Evolutionary conservation across 2,113 vertebrate species (phyloP).

Genomic region (Marcusenius ussheri): DNA sequence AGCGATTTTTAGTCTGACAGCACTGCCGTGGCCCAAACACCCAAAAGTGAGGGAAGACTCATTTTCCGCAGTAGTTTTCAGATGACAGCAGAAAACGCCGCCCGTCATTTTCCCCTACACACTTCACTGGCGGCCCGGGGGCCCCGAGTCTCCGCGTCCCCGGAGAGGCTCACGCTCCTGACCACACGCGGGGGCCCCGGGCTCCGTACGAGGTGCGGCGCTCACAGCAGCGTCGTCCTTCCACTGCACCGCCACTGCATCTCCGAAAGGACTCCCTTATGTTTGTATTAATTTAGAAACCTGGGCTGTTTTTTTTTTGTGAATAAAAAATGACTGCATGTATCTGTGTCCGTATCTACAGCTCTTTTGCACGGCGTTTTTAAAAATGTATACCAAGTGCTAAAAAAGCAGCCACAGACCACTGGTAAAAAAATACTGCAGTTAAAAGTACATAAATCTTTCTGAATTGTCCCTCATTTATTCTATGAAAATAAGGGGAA

Average conservation of each 20-base stretch:
- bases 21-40: background rate
- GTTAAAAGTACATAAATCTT: conserved; percentile 36
- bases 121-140: conserved; percentile 50
- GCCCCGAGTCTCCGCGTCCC: conserved; percentile 51
- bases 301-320: conserved; percentile 87
- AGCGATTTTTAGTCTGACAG: conserved; percentile 3
- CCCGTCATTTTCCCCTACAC: conserved; percentile 45
- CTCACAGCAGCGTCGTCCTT: conserved; percentile 52
- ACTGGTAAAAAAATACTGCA: conserved; percentile 18
- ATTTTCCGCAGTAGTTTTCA: conserved; percentile 37
- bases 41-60: conserved; percentile 12
- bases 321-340: conserved; percentile 99
- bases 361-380: conserved; percentile 57
- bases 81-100: conserved; percentile 36
- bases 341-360: conserved; percentile 87
- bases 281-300: conserved; percentile 99
- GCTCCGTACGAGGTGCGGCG: conserved; percentile 53
- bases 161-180: conserved; percentile 49
- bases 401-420: conserved; percentile 34
- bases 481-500: conserved; percentile 31
- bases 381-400: background rate
- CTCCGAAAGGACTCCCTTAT: conserved; percentile 83
- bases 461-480: conserved; percentile 40
- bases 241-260: conserved; percentile 69
- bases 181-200: background rate